Evolutionary conservation across 2,888 invertebrate species (phyloP), one percentile per base, ranked within the genome.

Genomic region (Caenorhabditis wallacei): DNA sequence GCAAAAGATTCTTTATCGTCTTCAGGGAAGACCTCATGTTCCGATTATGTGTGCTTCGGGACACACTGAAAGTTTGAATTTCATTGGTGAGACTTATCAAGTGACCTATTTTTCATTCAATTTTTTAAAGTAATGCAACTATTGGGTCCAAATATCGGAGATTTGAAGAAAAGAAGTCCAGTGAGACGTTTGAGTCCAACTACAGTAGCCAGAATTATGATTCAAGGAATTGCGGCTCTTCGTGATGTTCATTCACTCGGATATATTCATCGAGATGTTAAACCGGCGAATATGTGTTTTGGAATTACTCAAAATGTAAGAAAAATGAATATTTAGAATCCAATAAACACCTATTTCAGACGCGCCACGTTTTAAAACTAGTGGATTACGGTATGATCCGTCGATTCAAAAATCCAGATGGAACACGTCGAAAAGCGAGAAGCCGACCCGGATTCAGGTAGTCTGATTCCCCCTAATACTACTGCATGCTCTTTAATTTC

Each of bases 251-350:
- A 89, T 68, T 46, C 81, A 1, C 69, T 84, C 13, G 89, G 89
- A 24, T 89, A 82, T 53, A 64, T 89, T 20, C 89, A 89, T 71
- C 76, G 89, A 24, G 89, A 89, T 66, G 80, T 89, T 57, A 89
- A 89, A 66, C 89, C 89, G 18, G 87, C 87, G 4, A 89, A 89
- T 69, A 85, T 88, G 84, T 87, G 87, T 40, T 87, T 88, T 46
- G 88, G 88, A 43, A 56, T 87, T 30, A 85, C 86, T 11, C 84
- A 86, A 53, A 75, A 71, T 68, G 84, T 88, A 18, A 46, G 72
- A 35, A 56, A 48, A 18, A 3, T 3, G n/a, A 2, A 18, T 18
- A 18, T 7, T 18, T 1, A 18, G 46, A 48, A 2, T 48, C 7
- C 46, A 7, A 13, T 18, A 18, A 3, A n/a, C 18, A 18, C 37